phyloP scores from a whole-genome alignment of 2,797 vertebrate species.

The Coregonus sp. region DNA sequence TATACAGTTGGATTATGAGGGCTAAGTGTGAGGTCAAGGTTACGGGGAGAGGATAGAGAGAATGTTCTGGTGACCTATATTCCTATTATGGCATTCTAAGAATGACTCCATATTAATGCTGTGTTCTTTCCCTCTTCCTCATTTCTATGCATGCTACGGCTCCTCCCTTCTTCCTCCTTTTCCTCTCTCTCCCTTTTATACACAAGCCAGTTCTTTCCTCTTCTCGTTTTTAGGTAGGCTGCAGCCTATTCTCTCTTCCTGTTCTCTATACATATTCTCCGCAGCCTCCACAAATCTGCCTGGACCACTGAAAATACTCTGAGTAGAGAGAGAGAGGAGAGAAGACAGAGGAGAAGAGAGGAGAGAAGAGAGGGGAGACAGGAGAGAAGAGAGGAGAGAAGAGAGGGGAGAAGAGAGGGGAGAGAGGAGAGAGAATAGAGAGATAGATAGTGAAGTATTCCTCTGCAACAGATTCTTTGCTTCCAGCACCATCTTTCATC shows the following conservation, averaged over 20 bases:
- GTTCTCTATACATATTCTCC: background rate
- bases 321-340: conserved; percentile 1
- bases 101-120: too few relatives aligned
- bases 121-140: too few relatives aligned
- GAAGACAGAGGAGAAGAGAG: background rate
- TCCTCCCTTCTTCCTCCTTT: background rate
- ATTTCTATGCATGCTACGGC: background rate
- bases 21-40: too few relatives aligned
- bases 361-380: background rate
- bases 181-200: background rate
- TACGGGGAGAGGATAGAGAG: too few relatives aligned
- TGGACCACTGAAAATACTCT: background rate
- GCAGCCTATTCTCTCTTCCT: background rate
- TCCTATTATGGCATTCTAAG: background rate
- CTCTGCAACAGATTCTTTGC: too few relatives aligned
- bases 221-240: background rate
- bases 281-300: conserved; percentile 26
- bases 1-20: background rate
- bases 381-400: too few relatives aligned
- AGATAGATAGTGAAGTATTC: background rate
- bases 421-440: conserved; percentile 3
- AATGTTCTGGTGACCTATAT: background rate
- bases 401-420: too few relatives aligned
- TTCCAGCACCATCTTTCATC: too few relatives aligned
- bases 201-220: background rate